Evolutionary conservation across 2,113 vertebrate species (phyloP).

Genomic region (Brachypodius melanocephalos): DNA sequence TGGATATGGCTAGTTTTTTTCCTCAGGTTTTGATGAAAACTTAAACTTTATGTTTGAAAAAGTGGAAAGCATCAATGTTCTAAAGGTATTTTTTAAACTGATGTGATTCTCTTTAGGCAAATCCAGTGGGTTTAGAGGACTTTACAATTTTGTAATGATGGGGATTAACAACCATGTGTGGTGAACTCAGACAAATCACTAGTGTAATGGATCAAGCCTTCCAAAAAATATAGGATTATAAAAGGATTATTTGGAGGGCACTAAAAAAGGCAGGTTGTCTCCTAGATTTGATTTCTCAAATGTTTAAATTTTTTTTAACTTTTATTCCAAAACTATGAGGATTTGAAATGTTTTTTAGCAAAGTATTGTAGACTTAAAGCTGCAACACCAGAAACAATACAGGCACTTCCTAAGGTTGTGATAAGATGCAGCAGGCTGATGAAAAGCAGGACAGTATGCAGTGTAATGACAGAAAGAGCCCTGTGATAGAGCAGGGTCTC

Average conservation of each 20-base stretch:
- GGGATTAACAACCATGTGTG: neutral
- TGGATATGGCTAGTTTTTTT: neutral
- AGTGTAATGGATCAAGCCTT: neutral
- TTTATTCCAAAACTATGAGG: neutral
- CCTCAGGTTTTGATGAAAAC: neutral
- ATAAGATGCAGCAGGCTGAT: neutral
- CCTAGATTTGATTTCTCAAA: neutral
- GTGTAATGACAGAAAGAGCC: neutral
- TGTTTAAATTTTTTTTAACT: neutral
- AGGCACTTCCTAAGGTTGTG: neutral
- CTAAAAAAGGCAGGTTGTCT: neutral
- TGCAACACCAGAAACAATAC: neutral
- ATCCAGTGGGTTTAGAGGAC: neutral
- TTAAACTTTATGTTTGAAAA: neutral
- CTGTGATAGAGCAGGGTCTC: neutral
- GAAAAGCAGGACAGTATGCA: neutral
- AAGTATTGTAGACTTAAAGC: neutral
- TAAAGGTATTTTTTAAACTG: neutral
- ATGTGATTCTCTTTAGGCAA: neutral
- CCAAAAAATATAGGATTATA: neutral
- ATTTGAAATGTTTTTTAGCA: neutral
- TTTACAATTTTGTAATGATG: neutral
- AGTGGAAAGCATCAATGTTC: accelerated
- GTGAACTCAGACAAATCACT: neutral
- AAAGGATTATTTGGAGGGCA: neutral